phyloP scores from a whole-genome alignment of 2,888 invertebrate species.

The Resseliella maxima region DNA sequence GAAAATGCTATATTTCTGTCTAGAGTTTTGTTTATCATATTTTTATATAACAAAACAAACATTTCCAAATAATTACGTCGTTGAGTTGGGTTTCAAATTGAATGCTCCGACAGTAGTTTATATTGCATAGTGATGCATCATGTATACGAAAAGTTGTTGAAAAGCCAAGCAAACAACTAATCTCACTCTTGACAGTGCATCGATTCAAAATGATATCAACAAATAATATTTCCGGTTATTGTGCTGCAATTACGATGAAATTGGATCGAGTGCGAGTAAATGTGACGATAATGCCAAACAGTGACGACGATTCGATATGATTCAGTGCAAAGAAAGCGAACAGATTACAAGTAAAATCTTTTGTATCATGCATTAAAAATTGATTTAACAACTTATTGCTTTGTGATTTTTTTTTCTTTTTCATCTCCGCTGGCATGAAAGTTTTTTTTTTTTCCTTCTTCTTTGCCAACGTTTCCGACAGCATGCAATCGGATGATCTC shows the following conservation, averaged over 20 bases:
- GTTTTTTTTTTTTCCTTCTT: neutral
- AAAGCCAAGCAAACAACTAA: neutral
- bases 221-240: conserved; percentile 29
- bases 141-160: neutral
- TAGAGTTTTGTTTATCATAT: neutral
- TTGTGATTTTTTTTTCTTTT: neutral
- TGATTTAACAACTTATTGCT: conserved; percentile 45
- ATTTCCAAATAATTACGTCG: neutral
- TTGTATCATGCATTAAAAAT: conserved; percentile 25
- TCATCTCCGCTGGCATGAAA: neutral
- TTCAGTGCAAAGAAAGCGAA: neutral
- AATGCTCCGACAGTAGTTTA: no score
- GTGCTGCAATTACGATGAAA: conserved; percentile 31
- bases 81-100: no score
- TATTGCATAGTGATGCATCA: neutral
- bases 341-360: neutral
- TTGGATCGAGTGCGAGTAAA: neutral
- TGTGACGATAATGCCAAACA: neutral
- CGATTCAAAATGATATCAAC: neutral
- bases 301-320: neutral
- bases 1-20: no score
- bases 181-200: neutral
- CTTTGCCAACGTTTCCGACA: conserved; percentile 1
- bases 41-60: neutral
- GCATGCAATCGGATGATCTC: conserved; percentile 39